These are phyloP conservation scores for Lithobates pipiens DNA, from an alignment of 2,797 vertebrate genomes.

Conservation along the genomic window DNA sequence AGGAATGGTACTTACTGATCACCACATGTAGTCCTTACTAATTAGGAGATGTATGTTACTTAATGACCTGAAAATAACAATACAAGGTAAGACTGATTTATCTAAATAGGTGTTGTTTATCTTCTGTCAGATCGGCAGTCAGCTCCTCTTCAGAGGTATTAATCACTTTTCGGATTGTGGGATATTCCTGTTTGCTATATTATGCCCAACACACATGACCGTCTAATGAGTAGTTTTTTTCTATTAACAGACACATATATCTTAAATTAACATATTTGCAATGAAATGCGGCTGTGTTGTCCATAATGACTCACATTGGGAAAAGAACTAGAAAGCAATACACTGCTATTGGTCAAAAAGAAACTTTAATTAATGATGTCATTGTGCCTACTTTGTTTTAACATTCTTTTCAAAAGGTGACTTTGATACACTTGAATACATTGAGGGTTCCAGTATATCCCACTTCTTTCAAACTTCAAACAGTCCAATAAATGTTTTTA, in stretches of 20 bases:
- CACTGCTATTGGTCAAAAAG: no score
- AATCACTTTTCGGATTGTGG: constrained; percentile 1
- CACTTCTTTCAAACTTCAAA: no score
- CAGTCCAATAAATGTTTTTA: no score
- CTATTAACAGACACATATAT: not conserved
- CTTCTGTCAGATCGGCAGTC: constrained; percentile 34
- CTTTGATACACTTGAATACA: no score
- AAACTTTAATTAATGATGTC: no score
- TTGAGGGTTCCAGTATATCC: no score
- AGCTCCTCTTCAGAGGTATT: not conserved
- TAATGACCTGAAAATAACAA: constrained; percentile 65
- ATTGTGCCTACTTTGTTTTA: no score
- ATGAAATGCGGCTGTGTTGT: no score
- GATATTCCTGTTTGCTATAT: not conserved
- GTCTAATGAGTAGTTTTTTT: not conserved
- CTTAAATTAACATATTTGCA: not conserved
- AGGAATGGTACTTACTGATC: constrained; percentile 35
- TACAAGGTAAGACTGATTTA: constrained; percentile 66
- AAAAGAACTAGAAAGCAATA: no score
- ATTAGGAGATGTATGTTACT: constrained; percentile 58
- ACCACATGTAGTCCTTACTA: constrained; percentile 65
- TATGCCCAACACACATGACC: not conserved
- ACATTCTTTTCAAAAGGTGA: no score
- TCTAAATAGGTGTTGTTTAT: constrained; percentile 22
- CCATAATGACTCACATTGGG: no score